phyloP scores from a whole-genome alignment of 2,797 vertebrate species.

The Crocidura indochinensis region DNA sequence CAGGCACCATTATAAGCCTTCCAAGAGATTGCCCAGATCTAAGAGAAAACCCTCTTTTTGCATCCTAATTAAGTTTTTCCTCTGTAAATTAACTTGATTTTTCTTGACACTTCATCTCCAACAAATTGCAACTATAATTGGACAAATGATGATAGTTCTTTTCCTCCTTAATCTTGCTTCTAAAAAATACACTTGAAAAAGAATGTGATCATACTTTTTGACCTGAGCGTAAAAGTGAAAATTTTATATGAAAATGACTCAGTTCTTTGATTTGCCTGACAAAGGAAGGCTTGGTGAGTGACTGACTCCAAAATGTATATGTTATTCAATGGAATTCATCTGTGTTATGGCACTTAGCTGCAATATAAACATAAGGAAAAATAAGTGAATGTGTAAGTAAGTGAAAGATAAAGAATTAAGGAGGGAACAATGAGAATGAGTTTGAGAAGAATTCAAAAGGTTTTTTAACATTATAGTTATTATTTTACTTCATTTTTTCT shows the following conservation, averaged over 20 bases:
- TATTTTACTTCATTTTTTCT: constrained; percentile 35
- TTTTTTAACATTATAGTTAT: neutral
- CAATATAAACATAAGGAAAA: neutral
- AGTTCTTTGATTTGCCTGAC: neutral
- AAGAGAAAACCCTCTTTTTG: neutral
- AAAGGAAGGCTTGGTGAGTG: neutral
- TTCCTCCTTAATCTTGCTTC: constrained; percentile 54
- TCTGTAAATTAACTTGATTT: constrained; percentile 28
- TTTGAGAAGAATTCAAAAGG: neutral
- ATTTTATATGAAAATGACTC: constrained; percentile 19
- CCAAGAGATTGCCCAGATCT: neutral
- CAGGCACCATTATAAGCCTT: neutral
- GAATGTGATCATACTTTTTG: neutral
- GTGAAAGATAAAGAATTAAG: neutral
- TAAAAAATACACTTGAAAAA: constrained; percentile 7
- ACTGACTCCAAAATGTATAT: constrained; percentile 1
- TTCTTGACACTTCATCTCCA: constrained; percentile 17
- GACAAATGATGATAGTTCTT: constrained; percentile 14
- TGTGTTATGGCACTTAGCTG: neutral
- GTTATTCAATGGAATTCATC: constrained; percentile 52
- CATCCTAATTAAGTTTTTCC: constrained; percentile 30
- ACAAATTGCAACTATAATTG: constrained; percentile 30
- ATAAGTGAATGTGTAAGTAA: constrained; percentile 24
- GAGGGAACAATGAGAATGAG: neutral
- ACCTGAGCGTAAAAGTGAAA: constrained; percentile 26